Evolutionary conservation across 2,797 vertebrate genomes (phyloP).

Genomic region (Ispidina lecontei): DNA sequence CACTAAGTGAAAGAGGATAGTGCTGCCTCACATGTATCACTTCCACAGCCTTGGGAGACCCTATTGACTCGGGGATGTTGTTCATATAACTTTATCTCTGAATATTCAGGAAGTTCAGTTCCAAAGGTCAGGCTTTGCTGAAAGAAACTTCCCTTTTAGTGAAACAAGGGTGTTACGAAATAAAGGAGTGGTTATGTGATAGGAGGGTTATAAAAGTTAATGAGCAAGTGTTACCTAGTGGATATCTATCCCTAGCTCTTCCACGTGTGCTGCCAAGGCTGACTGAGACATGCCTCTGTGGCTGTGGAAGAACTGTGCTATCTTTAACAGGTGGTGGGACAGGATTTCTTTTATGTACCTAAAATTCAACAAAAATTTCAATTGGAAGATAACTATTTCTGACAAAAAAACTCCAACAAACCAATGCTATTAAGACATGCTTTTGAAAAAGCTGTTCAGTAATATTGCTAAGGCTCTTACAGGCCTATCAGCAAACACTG

Average conservation of each 20-base stretch:
- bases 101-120: background rate
- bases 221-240: background rate
- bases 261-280: accelerated
- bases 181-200: background rate
- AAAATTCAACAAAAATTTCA: background rate
- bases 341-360: background rate
- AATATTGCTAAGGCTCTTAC: background rate
- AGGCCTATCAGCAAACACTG: background rate
- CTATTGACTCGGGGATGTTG: background rate
- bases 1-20: background rate
- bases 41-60: background rate
- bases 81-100: background rate
- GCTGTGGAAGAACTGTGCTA: background rate
- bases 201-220: background rate
- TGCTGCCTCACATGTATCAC: background rate
- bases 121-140: background rate
- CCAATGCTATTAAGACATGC: background rate
- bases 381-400: background rate
- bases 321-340: background rate
- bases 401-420: background rate
- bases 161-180: background rate
- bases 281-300: background rate
- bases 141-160: background rate
- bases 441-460: background rate
- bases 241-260: background rate